A percentile compares a stretch with the other conserved stretches of the same genome.
These are phyloP conservation scores for Crossaster papposus DNA, from an alignment of 53 echinoderm and acorn worm genomes.

Conservation along the genomic window DNA sequence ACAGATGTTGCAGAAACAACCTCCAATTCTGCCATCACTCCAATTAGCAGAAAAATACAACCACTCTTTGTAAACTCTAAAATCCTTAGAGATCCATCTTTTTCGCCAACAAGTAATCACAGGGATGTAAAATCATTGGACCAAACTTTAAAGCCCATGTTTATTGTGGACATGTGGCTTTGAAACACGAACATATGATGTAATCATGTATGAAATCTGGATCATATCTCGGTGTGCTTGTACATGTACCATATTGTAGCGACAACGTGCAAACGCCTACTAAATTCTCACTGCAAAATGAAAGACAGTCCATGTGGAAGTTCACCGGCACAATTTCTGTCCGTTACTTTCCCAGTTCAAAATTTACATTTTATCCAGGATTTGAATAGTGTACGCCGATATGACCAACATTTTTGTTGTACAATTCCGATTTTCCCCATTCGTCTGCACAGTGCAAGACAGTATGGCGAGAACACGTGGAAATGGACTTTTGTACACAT, in stretches of 20 bases:
- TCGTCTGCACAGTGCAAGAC: not conserved
- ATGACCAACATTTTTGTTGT: slow-evolving; percentile 1
- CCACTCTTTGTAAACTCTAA: not conserved
- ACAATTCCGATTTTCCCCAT: not conserved
- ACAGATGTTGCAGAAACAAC: not conserved
- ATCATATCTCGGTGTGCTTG: too few relatives aligned
- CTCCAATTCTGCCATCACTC: slow-evolving; percentile 10
- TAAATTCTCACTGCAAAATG: not conserved
- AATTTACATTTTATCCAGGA: not conserved
- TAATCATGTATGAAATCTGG: not conserved
- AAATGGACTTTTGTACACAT: not conserved
- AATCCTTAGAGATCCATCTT: not conserved
- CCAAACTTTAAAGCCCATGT: not conserved
- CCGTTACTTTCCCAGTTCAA: not conserved
- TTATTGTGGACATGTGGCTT: not conserved
- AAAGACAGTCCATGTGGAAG: not conserved
- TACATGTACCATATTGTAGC: not conserved
- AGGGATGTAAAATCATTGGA: too few relatives aligned
- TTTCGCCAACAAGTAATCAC: not conserved
- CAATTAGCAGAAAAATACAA: not conserved
- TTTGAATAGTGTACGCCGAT: not conserved
- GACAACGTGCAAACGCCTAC: not conserved
- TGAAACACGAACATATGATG: not conserved
- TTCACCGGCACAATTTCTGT: not conserved
- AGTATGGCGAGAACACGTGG: slow-evolving; percentile 7